Evolutionary conservation across 2,113 vertebrate genomes (phyloP).

Genomic region (Caracal caracal): DNA sequence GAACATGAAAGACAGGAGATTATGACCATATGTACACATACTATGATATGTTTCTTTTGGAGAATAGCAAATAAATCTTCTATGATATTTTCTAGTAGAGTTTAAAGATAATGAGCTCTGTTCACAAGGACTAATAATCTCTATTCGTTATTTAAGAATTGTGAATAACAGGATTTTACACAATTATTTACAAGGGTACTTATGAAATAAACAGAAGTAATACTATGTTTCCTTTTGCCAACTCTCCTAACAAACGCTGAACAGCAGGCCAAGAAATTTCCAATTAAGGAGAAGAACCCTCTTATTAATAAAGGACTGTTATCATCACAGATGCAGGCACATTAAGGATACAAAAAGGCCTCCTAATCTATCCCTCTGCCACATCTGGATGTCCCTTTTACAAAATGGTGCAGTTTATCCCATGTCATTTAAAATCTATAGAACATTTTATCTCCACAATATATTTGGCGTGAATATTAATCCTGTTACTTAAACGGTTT

Average conservation of each 20-base stretch:
- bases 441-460: constrained; percentile 31
- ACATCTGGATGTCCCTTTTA: not conserved
- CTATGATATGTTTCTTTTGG: not conserved
- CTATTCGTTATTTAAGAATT: constrained; percentile 34
- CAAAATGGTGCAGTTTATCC: not conserved
- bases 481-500: not conserved
- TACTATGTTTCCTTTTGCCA: not conserved
- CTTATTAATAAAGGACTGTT: constrained; percentile 60
- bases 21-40: not conserved
- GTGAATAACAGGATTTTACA: constrained; percentile 25
- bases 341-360: not conserved
- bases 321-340: constrained; percentile 30
- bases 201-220: constrained; percentile 61
- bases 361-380: not conserved
- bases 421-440: constrained; percentile 34
- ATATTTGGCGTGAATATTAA: constrained; percentile 47
- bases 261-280: constrained; percentile 22
- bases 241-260: constrained; percentile 26
- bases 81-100: not conserved
- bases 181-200: constrained; percentile 50
- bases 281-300: constrained; percentile 42
- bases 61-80: not conserved
- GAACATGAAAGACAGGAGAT: not conserved
- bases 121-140: constrained; percentile 16
- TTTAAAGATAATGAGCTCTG: constrained; percentile 38